phyloP scores from a whole-genome alignment of 1,140 invertebrate genomes.

The Caerostris darwini region DNA sequence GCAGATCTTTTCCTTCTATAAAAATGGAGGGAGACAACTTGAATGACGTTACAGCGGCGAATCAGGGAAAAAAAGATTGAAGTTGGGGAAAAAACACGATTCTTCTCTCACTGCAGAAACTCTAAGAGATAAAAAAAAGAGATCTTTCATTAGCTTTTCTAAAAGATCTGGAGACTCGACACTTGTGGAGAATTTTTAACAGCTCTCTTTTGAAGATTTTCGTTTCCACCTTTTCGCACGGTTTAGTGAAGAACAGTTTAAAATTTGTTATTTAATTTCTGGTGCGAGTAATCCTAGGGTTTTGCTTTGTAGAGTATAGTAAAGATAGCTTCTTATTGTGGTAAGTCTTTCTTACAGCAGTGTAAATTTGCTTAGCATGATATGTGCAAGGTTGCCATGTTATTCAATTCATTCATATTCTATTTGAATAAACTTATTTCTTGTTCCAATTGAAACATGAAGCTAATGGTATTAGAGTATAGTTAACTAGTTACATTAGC shows the following conservation, averaged over 20 bases:
- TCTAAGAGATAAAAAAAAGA: not conserved
- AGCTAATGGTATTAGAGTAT: no score
- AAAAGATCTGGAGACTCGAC: not conserved
- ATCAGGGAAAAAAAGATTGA: not conserved
- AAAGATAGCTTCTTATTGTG: no score
- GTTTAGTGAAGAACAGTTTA: not conserved
- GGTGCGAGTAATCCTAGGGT: no score
- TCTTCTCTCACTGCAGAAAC: constrained; percentile 14
- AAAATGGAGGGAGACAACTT: constrained; percentile 41
- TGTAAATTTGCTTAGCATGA: no score
- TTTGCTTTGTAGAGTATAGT: no score
- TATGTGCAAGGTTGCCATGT: no score
- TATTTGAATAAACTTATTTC: no score
- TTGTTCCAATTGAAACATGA: no score
- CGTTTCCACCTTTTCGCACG: not conserved
- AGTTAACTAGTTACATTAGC: no score
- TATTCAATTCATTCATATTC: no score
- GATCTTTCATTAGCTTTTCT: constrained; percentile 46
- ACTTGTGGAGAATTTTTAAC: constrained; percentile 3
- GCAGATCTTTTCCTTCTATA: not conserved
- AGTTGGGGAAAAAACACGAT: constrained; percentile 40
- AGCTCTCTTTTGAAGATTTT: not conserved
- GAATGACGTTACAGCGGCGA: constrained; percentile 12
- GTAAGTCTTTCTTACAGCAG: no score
- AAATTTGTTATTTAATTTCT: no score